These are phyloP conservation scores for Sesia apiformis DNA, from an alignment of 2,888 invertebrate genomes.

Conservation along the genomic window DNA sequence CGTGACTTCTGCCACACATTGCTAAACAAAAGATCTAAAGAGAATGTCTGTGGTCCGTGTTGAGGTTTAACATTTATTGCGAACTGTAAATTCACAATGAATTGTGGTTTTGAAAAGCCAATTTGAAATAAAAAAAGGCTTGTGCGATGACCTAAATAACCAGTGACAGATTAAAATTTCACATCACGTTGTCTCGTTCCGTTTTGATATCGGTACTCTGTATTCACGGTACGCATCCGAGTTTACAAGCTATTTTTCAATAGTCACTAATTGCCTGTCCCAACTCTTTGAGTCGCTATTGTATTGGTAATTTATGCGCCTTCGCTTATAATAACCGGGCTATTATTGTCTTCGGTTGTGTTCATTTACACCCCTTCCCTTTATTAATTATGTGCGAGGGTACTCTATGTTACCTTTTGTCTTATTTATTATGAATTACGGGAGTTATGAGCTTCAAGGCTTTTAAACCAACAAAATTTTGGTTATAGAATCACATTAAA, in stretches of 20 bases:
- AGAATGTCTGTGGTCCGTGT: too few relatives aligned
- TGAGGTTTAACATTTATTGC: too few relatives aligned
- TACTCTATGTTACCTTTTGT: not conserved
- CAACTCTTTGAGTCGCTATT: slow-evolving; percentile 1
- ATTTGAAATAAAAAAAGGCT: too few relatives aligned
- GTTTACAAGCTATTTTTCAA: slow-evolving; percentile 8
- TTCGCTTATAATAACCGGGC: not conserved
- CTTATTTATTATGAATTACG: not conserved
- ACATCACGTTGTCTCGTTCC: slow-evolving; percentile 1
- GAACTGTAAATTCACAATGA: too few relatives aligned
- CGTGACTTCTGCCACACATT: too few relatives aligned
- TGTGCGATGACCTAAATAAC: not conserved
- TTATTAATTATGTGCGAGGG: slow-evolving; percentile 2
- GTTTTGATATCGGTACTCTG: not conserved
- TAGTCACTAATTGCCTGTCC: slow-evolving; percentile 7
- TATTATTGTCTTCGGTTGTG: not conserved
- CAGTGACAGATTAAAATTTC: slow-evolving; percentile 3
- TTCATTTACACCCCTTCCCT: slow-evolving; percentile 1
- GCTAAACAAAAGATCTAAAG: too few relatives aligned
- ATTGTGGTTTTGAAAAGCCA: too few relatives aligned
- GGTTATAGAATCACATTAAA: too few relatives aligned
- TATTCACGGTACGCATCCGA: slow-evolving; percentile 3
- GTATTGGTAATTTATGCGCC: slow-evolving; percentile 1
- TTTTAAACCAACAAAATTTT: too few relatives aligned
- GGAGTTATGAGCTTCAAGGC: too few relatives aligned